Percentiles rank a stretch among this genome's conserved stretches.
Conservation (phyloP, 35 echinoderm and acorn worm species). For the Lytechinus pictus region DNA sequence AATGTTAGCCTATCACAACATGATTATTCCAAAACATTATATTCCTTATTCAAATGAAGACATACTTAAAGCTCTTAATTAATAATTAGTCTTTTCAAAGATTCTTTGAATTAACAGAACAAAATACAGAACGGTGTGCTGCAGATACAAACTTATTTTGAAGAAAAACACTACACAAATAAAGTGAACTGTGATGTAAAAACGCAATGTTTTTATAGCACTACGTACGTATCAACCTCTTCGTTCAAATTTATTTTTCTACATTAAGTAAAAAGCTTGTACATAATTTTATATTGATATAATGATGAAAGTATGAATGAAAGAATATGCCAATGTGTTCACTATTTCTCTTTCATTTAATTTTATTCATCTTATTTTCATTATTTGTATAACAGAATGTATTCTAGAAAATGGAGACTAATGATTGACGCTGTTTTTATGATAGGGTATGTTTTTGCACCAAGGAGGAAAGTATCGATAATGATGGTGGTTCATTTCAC, state of each 20-base stretch:
- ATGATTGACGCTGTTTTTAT: not conserved
- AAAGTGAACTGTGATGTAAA: not conserved
- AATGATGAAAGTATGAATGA: not conserved
- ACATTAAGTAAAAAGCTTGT: not conserved
- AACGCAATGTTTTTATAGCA: not conserved
- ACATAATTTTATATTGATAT: not conserved
- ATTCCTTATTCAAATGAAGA: too few relatives aligned
- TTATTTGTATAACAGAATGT: too few relatives aligned
- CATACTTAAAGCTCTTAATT: too few relatives aligned
- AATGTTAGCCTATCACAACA: too few relatives aligned
- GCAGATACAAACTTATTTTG: not conserved
- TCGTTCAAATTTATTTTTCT: conserved; percentile 6
- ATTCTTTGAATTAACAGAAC: not conserved
- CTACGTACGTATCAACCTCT: not conserved
- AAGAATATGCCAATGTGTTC: not conserved
- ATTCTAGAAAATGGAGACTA: not conserved
- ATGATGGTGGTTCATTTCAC: too few relatives aligned
- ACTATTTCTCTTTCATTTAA: not conserved
- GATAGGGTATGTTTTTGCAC: not conserved
- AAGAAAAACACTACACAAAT: not conserved
- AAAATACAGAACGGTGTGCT: not conserved
- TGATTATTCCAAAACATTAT: too few relatives aligned
- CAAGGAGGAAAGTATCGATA: not conserved
- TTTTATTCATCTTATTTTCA: too few relatives aligned
- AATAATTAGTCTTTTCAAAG: not conserved